Evolutionary conservation across 1,140 invertebrate species (phyloP).

Genomic region (Leptonema lineaticorne): DNA sequence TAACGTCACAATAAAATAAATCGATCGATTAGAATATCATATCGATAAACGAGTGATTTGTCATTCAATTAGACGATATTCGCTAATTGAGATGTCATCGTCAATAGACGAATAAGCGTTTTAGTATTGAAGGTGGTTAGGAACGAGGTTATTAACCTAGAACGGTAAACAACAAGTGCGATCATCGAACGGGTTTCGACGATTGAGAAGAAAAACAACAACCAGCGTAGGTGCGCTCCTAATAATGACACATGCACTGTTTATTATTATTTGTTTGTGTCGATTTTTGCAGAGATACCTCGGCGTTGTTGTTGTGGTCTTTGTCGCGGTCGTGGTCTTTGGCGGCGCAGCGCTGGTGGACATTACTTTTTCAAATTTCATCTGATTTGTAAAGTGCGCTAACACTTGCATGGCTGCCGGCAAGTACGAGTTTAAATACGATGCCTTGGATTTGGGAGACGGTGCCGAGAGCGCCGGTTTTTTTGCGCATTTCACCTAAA

Average conservation of each 20-base stretch:
- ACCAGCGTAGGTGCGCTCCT: no score
- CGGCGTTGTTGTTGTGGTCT: conserved; percentile 42
- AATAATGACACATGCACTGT: not conserved
- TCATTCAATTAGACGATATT: no score
- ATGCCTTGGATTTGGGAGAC: conserved; percentile 21
- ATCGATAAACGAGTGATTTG: no score
- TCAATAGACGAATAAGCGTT: no score
- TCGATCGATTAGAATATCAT: no score
- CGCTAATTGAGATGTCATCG: no score
- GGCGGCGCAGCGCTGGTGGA: conserved; percentile 42
- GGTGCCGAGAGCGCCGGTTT: conserved; percentile 26
- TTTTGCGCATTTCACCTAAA: conserved; percentile 23
- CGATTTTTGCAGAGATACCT: not conserved
- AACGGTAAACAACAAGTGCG: no score
- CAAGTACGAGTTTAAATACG: conserved; percentile 54
- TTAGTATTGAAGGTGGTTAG: no score
- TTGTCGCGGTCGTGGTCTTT: conserved; percentile 32
- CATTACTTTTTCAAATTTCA: conserved; percentile 45
- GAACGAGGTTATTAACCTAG: no score
- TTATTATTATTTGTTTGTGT: not conserved
- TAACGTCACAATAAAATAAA: no score
- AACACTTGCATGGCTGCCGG: conserved; percentile 62
- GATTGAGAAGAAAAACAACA: no score
- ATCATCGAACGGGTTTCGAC: no score
- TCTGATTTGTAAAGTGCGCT: conserved; percentile 58